Conservation (phyloP, 2,888 invertebrate species). For the Drosophila engyochracea region DNA sequence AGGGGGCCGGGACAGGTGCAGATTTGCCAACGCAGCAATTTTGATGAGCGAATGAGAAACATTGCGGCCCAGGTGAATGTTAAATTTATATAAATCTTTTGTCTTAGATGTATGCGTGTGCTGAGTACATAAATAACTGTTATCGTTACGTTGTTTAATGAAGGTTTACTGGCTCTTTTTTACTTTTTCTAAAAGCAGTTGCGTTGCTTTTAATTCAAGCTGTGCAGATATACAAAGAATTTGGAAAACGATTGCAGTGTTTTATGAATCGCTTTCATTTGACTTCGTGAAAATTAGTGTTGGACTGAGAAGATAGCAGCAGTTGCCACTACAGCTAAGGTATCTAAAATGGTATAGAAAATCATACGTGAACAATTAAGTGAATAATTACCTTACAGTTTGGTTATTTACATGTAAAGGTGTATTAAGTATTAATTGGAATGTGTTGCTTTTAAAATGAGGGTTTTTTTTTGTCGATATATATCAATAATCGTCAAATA, state of each 20-base stretch:
- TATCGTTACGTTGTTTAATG: constrained; percentile 66
- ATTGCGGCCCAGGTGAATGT: constrained; percentile 65
- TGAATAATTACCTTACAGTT: too few species aligned
- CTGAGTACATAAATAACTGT: constrained; percentile 50
- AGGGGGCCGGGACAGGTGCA: constrained; percentile 2
- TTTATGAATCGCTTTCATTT: background rate
- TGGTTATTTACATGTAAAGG: background rate
- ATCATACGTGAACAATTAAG: background rate
- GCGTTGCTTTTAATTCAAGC: background rate
- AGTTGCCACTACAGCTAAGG: background rate
- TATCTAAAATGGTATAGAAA: background rate
- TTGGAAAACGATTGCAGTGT: background rate
- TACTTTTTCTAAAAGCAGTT: background rate
- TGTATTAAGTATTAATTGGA: background rate
- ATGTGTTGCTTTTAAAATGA: background rate
- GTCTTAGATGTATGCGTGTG: constrained; percentile 13
- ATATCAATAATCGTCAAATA: background rate
- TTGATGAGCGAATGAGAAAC: constrained; percentile 47
- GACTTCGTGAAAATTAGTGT: background rate
- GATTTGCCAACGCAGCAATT: constrained; percentile 13
- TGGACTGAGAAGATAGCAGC: background rate
- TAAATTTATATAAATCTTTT: constrained; percentile 64
- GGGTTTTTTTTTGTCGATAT: background rate
- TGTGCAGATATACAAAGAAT: background rate
- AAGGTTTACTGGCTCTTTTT: constrained; percentile 51